Conservation (phyloP, 1,140 invertebrate species). For the Meloidogyne exigua region DNA sequence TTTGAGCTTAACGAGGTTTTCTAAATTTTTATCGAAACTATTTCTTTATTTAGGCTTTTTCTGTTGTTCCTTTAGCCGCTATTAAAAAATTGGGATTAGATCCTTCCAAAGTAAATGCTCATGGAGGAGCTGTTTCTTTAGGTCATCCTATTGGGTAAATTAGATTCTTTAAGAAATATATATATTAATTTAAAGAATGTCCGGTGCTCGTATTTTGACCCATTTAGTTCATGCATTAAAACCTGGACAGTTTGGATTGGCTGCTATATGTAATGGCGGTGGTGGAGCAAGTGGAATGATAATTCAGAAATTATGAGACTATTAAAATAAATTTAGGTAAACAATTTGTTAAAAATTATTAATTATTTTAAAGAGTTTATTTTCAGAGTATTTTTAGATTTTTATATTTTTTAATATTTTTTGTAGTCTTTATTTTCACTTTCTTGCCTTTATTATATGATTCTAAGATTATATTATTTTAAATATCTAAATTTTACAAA, state of each 20-base stretch:
- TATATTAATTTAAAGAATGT: slow-evolving; percentile 76
- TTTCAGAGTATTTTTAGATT: no score
- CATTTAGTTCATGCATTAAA: slow-evolving; percentile 86
- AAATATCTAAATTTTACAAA: no score
- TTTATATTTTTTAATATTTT: no score
- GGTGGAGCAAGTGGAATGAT: slow-evolving; percentile 74
- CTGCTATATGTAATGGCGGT: slow-evolving; percentile 95
- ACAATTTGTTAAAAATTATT: no score
- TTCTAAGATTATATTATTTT: no score
- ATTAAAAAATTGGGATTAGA: slow-evolving; percentile 84
- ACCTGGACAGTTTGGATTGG: slow-evolving; percentile 85
- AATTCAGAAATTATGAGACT: slow-evolving; percentile 31
- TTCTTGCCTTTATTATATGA: no score
- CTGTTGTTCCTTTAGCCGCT: slow-evolving; percentile 88
- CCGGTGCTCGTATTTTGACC: slow-evolving; percentile 84
- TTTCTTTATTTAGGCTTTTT: slow-evolving; percentile 70
- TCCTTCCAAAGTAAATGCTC: slow-evolving; percentile 84
- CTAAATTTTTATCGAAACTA: background rate
- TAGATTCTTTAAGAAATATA: background rate
- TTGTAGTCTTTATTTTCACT: no score
- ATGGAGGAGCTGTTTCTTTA: slow-evolving; percentile 90
- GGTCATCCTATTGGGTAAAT: slow-evolving; percentile 92
- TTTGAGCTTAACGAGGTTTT: slow-evolving; percentile 97
- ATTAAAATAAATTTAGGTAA: background rate
- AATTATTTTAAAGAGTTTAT: no score